Evolutionary conservation across 2,113 vertebrate species (phyloP), one percentile per base, ranked within the genome.

Genomic region (Cynopterus brachyotis): DNA sequence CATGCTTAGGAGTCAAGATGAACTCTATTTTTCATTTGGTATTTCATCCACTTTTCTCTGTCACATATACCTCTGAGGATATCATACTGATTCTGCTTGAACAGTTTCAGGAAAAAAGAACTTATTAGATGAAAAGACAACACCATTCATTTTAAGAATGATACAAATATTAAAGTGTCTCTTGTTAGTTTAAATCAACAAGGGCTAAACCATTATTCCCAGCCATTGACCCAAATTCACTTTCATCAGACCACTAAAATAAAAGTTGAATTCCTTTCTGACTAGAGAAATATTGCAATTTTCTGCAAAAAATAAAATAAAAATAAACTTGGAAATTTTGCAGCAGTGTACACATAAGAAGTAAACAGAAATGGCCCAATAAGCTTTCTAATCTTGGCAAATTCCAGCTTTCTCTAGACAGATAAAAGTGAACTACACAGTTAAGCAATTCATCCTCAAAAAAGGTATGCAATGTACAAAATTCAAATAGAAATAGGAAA

Each of bases 131-230:
- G 4, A 50, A 84, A 69, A 75, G 9, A 67, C 11, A 81, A 5
- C 17, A 83, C 3, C 30, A 62, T 60, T 53, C 15, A 40, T 57
- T 82, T 82, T 40, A 16, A 28, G 20, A 69, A 95, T 62, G 6
- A 86, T 89, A 32, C 5, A 69, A 53, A 82, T 42, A 67, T 17
- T 67, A 11, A 75, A 81, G 6, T 57, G 1, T 11, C 28, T 35
- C 37, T 80, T 94, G 12, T 80, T 78, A 62, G 2, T 88, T 79
- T 89, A 94, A 94, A 86, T 4, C 10, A 50, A 92, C 92, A 70
- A 22, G 20, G 5, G 72, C 7, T 53, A 20, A 79, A 75, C 0
- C 42, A 55, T 67, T 69, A 85, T 47, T 30, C 64, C 6, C 4
- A 57, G 7, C 37, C 20, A 78, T 15, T 80, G 60, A 60, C 12